Evolutionary conservation across 2,113 vertebrate species (phyloP).

Genomic region (Chrysemys picta): DNA sequence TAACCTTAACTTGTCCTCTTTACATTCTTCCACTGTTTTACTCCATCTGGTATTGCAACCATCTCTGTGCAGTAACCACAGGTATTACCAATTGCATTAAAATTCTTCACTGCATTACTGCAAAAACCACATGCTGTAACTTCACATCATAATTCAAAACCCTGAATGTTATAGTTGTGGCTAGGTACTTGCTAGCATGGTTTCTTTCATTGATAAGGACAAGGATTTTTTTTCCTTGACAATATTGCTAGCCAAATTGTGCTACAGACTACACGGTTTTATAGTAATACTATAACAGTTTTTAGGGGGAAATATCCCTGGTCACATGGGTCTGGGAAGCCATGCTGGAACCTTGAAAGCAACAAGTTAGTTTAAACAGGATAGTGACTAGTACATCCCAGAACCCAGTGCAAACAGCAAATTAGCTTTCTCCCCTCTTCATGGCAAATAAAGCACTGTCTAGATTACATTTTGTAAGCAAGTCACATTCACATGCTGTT

Average conservation of each 20-base stretch:
- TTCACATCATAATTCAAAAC: not conserved
- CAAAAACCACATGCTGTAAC: not conserved
- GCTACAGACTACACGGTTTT: not conserved
- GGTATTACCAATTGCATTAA: not conserved
- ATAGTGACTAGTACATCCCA: not conserved
- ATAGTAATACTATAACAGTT: not conserved
- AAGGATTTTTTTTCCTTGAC: not conserved
- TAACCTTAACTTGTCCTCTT: not conserved
- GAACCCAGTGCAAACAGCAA: not conserved
- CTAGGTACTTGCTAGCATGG: not conserved
- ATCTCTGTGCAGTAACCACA: not conserved
- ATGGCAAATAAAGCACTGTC: too few species aligned
- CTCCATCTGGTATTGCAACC: not conserved
- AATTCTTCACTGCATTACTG: not conserved
- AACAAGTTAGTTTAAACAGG: not conserved
- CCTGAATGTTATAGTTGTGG: not conserved
- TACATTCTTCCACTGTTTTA: not conserved
- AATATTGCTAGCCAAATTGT: not conserved
- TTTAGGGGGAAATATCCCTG: not conserved
- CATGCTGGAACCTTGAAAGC: not conserved
- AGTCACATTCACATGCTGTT: not conserved
- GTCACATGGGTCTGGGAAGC: not conserved
- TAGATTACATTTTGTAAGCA: not conserved
- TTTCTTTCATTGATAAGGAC: not conserved
- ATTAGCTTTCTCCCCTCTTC: not conserved